These are phyloP conservation scores for Orthosia gothica DNA, from an alignment of 2,888 invertebrate genomes.

Conservation along the genomic window DNA sequence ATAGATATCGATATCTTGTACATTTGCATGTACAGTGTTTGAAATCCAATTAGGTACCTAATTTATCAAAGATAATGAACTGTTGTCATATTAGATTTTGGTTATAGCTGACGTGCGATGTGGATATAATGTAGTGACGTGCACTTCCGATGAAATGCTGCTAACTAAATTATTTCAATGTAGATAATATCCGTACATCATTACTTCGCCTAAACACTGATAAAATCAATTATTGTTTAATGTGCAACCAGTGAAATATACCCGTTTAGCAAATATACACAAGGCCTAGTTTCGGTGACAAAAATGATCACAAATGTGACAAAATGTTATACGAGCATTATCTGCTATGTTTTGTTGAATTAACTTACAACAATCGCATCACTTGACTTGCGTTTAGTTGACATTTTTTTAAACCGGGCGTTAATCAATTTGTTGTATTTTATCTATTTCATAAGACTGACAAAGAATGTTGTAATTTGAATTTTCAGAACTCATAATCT, in stretches of 20 bases:
- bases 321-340: too few species aligned
- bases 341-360: too few species aligned
- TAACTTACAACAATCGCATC: too few species aligned
- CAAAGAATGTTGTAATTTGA: background rate
- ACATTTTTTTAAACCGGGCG: too few species aligned
- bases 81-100: constrained; percentile 35
- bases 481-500: background rate
- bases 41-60: constrained; percentile 26
- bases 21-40: constrained; percentile 1
- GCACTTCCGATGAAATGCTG: constrained; percentile 21
- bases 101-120: constrained; percentile 18
- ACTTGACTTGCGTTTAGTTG: too few species aligned
- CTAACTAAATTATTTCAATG: constrained; percentile 15
- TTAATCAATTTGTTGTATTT: background rate
- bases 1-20: constrained; percentile 12
- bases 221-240: background rate
- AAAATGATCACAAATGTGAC: too few species aligned
- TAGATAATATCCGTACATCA: constrained; percentile 7
- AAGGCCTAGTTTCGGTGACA: too few species aligned
- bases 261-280: background rate
- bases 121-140: constrained; percentile 15
- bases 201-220: background rate
- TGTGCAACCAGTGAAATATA: background rate
- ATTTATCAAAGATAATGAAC: constrained; percentile 15
- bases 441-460: background rate